Conservation (phyloP, 2,113 vertebrate species). For the Oncorhynchus masou region DNA sequence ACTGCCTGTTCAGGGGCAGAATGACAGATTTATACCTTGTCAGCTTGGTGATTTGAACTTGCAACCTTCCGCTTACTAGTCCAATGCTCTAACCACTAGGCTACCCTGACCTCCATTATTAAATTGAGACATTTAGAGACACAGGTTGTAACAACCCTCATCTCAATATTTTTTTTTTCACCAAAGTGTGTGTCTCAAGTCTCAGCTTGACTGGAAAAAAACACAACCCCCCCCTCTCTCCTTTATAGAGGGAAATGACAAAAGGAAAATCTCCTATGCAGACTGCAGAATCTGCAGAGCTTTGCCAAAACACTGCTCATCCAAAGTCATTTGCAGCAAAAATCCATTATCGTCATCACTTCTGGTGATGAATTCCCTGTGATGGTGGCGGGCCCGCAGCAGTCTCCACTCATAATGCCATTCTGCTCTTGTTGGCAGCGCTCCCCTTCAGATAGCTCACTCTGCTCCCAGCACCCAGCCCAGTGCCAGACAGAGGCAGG, state of each 20-base stretch:
- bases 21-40: too few relatives aligned
- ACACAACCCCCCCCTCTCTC: neutral
- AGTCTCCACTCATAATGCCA: slow-evolving; percentile 85
- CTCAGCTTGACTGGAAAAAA: slow-evolving; percentile 27
- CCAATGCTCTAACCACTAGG: too few relatives aligned
- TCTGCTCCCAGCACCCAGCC: slow-evolving; percentile 40
- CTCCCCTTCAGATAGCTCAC: slow-evolving; percentile 64
- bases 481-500: slow-evolving; percentile 1
- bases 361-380: slow-evolving; percentile 83
- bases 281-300: slow-evolving; percentile 48
- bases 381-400: slow-evolving; percentile 79
- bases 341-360: slow-evolving; percentile 86
- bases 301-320: slow-evolving; percentile 78
- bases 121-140: too few relatives aligned
- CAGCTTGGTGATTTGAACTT: too few relatives aligned
- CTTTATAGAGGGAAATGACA: slow-evolving; percentile 40
- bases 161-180: too few relatives aligned
- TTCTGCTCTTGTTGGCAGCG: slow-evolving; percentile 88
- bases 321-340: slow-evolving; percentile 87
- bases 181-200: neutral
- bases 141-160: too few relatives aligned
- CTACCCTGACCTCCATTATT: too few relatives aligned
- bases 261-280: slow-evolving; percentile 46
- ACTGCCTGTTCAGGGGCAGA: too few relatives aligned
- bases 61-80: too few relatives aligned